These are phyloP conservation scores for Lottia gigantea DNA, from an alignment of 2,888 invertebrate genomes.

Conservation along the genomic window DNA sequence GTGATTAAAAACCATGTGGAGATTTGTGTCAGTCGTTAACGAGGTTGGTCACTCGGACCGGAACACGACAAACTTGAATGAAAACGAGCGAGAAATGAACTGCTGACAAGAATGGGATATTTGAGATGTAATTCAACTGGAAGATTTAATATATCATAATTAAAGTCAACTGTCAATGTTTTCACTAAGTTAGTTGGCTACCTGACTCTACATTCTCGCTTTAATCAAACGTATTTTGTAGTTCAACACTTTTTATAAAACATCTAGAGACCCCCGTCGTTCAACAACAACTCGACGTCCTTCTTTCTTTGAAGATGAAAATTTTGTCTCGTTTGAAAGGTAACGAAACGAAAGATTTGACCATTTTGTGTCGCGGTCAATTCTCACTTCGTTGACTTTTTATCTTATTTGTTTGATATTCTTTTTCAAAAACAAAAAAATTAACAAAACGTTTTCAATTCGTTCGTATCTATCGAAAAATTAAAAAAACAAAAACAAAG, in stretches of 20 bases:
- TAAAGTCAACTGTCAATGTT: neutral
- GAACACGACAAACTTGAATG: neutral
- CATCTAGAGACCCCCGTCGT: neutral
- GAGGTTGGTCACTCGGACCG: neutral
- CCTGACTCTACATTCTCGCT: too few relatives aligned
- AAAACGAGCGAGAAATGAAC: neutral
- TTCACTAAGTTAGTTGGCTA: neutral
- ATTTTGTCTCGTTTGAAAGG: too few relatives aligned
- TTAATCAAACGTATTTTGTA: neutral
- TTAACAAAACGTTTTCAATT: too few relatives aligned
- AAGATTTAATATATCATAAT: conserved; percentile 8
- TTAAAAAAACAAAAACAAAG: too few relatives aligned
- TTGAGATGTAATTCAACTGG: neutral
- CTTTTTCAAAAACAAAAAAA: too few relatives aligned
- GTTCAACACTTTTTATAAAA: neutral
- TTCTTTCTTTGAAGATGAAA: neutral
- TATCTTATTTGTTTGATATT: too few relatives aligned
- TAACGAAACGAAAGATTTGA: too few relatives aligned
- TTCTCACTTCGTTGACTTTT: too few relatives aligned
- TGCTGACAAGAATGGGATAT: neutral
- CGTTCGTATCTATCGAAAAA: too few relatives aligned
- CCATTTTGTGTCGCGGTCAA: too few relatives aligned
- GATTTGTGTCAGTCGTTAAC: neutral
- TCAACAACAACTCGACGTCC: neutral
- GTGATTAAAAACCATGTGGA: neutral